These are phyloP conservation scores for Elephantulus edwardii DNA, from an alignment of 2,113 vertebrate species.

Conservation along the genomic window DNA sequence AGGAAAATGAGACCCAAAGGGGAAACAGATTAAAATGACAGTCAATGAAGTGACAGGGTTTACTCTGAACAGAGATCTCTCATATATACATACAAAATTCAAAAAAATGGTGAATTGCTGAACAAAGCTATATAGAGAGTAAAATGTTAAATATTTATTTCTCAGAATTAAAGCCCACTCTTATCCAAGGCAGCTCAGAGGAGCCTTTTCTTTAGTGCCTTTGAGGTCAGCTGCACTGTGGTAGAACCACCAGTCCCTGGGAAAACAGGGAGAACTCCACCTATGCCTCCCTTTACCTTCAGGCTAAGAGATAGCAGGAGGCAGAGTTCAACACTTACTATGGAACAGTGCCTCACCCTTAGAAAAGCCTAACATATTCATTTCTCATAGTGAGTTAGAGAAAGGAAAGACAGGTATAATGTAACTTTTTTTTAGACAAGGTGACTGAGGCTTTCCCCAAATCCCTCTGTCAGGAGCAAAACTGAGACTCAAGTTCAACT, in stretches of 20 bases:
- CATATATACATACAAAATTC: no score
- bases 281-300: no score
- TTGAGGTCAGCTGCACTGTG: neutral
- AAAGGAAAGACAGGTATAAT: rapidly evolving
- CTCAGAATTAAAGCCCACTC: neutral
- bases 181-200: neutral
- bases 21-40: neutral
- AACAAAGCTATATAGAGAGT: rapidly evolving
- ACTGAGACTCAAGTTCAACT: neutral
- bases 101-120: no score
- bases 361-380: rapidly evolving
- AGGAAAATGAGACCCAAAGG: neutral
- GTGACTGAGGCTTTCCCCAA: neutral
- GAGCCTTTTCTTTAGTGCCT: rapidly evolving
- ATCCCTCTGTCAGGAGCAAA: neutral
- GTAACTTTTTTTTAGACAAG: neutral
- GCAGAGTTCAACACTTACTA: no score
- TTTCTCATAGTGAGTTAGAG: neutral
- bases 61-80: neutral
- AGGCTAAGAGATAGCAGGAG: neutral
- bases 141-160: rapidly evolving
- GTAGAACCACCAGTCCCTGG: no score
- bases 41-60: no score
- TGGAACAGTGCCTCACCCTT: rapidly evolving
- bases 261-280: rapidly evolving